These are phyloP conservation scores for Anoura caudifer DNA, from an alignment of 2,113 vertebrate genomes.

Conservation along the genomic window DNA sequence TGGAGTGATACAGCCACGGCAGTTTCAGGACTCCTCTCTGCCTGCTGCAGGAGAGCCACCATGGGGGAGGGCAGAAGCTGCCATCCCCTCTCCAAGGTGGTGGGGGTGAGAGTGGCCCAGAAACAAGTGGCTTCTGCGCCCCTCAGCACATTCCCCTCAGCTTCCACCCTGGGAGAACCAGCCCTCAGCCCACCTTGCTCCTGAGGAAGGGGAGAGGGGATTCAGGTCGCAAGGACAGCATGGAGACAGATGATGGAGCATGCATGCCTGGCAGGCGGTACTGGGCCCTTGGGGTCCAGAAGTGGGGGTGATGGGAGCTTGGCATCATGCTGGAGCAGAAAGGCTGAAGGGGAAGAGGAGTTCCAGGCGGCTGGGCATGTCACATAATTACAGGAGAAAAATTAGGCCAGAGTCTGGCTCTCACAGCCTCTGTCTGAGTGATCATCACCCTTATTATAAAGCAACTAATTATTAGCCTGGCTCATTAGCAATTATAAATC, in stretches of 20 bases:
- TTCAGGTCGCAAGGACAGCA: rapidly evolving
- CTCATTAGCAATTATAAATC: slow-evolving; percentile 87
- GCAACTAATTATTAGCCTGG: slow-evolving; percentile 85
- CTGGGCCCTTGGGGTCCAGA: not conserved
- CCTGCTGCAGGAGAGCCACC: not conserved
- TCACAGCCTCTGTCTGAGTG: slow-evolving; percentile 74
- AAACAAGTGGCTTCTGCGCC: not conserved
- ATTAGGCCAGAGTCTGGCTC: slow-evolving; percentile 74
- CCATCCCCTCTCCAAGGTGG: not conserved
- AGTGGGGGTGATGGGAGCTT: not conserved
- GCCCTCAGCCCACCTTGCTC: not conserved
- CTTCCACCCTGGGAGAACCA: not conserved
- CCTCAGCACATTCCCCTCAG: no score
- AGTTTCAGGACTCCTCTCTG: not conserved
- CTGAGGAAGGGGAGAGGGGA: not conserved
- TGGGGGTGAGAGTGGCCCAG: not conserved
- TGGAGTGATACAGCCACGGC: rapidly evolving
- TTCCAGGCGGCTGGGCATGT: slow-evolving; percentile 55
- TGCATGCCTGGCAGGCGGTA: not conserved
- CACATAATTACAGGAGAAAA: slow-evolving; percentile 60
- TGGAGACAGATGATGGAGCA: not conserved
- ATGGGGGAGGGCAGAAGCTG: rapidly evolving
- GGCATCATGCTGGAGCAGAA: not conserved
- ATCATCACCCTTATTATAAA: slow-evolving; percentile 85
- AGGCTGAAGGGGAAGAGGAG: not conserved